These are phyloP conservation scores for Chionomys nivalis DNA, from an alignment of 2,113 vertebrate species.

Conservation along the genomic window DNA sequence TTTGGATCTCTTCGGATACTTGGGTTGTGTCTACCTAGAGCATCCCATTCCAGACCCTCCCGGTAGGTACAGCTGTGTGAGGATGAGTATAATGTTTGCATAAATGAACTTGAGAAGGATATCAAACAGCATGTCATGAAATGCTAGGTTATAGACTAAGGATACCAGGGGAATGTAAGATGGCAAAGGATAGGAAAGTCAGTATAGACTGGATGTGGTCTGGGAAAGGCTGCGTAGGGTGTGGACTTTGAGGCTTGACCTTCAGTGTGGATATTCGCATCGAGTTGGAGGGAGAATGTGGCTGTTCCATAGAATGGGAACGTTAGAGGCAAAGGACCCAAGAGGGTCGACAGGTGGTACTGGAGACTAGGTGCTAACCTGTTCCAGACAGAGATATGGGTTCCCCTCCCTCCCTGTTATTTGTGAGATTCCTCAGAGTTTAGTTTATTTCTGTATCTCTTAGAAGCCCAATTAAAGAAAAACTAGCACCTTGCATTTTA, in stretches of 20 bases:
- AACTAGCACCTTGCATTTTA: neutral
- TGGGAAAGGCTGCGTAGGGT: neutral
- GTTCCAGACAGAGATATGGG: neutral
- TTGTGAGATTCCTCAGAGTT: constrained; percentile 71
- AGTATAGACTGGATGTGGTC: neutral
- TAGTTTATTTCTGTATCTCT: neutral
- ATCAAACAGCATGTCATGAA: neutral
- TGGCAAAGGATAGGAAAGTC: neutral
- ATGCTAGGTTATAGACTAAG: neutral
- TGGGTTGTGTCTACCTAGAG: neutral
- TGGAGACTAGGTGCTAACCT: neutral
- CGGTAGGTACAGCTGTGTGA: neutral
- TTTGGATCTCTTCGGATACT: neutral
- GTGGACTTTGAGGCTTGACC: neutral
- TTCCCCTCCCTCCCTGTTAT: constrained; percentile 34
- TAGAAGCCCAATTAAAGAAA: neutral
- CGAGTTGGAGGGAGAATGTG: neutral
- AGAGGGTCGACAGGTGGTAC: neutral
- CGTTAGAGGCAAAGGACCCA: neutral
- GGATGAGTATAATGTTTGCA: neutral
- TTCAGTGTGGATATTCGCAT: neutral
- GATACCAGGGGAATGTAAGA: neutral
- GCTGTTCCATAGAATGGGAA: fast-evolving
- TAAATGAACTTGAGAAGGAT: constrained; percentile 1
- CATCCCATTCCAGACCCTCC: neutral